Percentiles rank a stretch among this genome's conserved stretches.
These are phyloP conservation scores for Nibea coibor DNA, from an alignment of 2,113 vertebrate species.

Conservation along the genomic window DNA sequence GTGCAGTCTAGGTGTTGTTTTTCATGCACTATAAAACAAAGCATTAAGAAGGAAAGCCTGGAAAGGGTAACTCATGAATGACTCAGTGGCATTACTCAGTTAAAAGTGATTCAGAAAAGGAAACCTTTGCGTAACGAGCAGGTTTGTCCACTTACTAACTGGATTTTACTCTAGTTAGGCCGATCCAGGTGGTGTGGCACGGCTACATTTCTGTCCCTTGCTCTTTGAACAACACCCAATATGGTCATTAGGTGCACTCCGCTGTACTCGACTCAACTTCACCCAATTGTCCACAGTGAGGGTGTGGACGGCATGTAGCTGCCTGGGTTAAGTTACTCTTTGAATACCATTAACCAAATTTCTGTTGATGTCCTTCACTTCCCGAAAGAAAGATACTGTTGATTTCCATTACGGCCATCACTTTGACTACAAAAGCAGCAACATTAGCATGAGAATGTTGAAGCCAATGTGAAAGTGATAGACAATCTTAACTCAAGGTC, in stretches of 20 bases:
- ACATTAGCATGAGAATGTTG: no score
- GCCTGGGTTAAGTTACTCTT: neutral
- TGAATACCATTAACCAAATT: neutral
- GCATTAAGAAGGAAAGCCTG: slow-evolving; percentile 1
- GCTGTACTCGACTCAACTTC: neutral
- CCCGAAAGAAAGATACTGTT: neutral
- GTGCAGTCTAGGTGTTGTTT: slow-evolving; percentile 3
- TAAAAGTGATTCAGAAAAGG: neutral
- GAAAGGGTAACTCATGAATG: neutral
- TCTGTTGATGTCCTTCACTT: neutral
- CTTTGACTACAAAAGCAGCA: neutral
- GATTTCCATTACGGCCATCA: no score
- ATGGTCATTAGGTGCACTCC: neutral
- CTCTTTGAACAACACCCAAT: neutral
- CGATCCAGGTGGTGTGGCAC: neutral
- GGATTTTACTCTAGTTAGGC: neutral
- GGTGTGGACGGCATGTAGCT: neutral
- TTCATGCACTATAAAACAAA: slow-evolving; percentile 57
- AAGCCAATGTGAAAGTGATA: neutral
- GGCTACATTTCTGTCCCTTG: neutral
- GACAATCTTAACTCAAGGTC: slow-evolving; percentile 11
- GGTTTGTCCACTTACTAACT: neutral
- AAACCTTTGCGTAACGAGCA: neutral
- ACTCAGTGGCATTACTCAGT: neutral
- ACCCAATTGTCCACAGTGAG: neutral